Base-by-base conservation (phyloP, 23 tunicate genomes). In the Trididemnum miniatum region DNA sequence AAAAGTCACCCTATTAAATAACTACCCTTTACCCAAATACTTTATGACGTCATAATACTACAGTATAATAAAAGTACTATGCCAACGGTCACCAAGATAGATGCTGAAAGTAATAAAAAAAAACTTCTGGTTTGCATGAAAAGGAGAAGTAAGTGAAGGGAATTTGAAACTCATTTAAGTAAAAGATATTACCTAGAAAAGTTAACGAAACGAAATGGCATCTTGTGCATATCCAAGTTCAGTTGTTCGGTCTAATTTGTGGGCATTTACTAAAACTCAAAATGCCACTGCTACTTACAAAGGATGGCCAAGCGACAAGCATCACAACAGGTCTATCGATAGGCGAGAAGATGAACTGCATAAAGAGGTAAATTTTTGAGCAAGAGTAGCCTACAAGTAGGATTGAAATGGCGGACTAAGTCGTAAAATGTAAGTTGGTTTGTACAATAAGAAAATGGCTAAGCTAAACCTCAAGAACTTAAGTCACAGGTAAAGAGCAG, bases 11-110 rank as follows among this genome's bases (percentile, higher is more conserved):
- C n/a, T n/a, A n/a, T n/a, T n/a, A n/a, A n/a, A n/a, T n/a, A n/a
- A n/a, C n/a, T n/a, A n/a, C n/a, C n/a, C n/a, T n/a, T n/a, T n/a
- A n/a, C n/a, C n/a, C 54, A 44, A 44, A 20, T 74, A 12, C 29
- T 1, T 27, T 77, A 29, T 77, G 65, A 57, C 82, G 67, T 77
- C 66, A 77, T 29, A 77, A 77, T 30, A 24, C 2, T 12, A 52
- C 32, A 2, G 3, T 33, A 12, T 7, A 12, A 51, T 54, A 31
- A 54, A 77, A 33, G 15, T 52, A 77, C 82, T 77, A 77, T 77
- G 82, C 82, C 82, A 77, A 77, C 82, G 20, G 82, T 77, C 67
- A 77, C 67, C 82, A 77, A 77, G 79, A 2, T 1, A 40, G 79
- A 73, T 73, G 59, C 59, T 62, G 67, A 62, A 62, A 62, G 15